Evolutionary conservation across 2,888 invertebrate genomes (phyloP).

Genomic region (Steinernema scapterisci): DNA sequence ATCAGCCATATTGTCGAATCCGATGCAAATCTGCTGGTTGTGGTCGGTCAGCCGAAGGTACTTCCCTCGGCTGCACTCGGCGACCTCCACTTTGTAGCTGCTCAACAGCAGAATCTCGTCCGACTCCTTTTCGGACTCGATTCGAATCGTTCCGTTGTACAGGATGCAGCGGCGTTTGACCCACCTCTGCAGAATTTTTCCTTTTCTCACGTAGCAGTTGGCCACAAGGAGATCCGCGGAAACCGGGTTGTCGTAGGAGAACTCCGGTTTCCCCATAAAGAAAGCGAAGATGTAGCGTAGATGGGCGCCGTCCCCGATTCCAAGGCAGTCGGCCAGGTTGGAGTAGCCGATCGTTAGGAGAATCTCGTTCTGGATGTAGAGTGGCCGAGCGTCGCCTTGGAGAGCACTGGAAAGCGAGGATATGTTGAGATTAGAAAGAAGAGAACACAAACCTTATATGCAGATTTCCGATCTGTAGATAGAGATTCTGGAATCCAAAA

Average conservation of each 20-base stretch:
- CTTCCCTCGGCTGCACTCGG: constrained; percentile 33
- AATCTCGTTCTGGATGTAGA: constrained; percentile 69
- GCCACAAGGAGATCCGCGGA: constrained; percentile 35
- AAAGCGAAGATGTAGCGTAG: constrained; percentile 57
- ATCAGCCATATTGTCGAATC: constrained; percentile 37
- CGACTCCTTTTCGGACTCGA: constrained; percentile 67
- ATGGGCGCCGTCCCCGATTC: constrained; percentile 67
- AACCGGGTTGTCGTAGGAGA: not conserved
- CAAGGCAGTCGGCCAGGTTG: constrained; percentile 34
- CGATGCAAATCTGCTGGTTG: constrained; percentile 36
- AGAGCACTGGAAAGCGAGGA: constrained; percentile 66
- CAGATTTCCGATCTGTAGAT: constrained; percentile 27
- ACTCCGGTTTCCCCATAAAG: constrained; percentile 36
- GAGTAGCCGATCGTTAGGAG: constrained; percentile 36
- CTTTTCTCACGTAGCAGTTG: constrained; percentile 62
- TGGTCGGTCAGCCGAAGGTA: constrained; percentile 34
- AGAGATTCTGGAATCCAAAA: constrained; percentile 61
- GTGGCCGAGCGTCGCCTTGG: constrained; percentile 68
- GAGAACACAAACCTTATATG: constrained; percentile 6
- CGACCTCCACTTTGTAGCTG: constrained; percentile 38
- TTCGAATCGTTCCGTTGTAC: constrained; percentile 68
- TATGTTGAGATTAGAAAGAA: not conserved
- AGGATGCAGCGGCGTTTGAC: constrained; percentile 68
- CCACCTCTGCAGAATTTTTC: constrained; percentile 69
- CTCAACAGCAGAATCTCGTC: constrained; percentile 40